Evolutionary conservation across 2,888 invertebrate species (phyloP).

Genomic region (Eupeodes luniger): DNA sequence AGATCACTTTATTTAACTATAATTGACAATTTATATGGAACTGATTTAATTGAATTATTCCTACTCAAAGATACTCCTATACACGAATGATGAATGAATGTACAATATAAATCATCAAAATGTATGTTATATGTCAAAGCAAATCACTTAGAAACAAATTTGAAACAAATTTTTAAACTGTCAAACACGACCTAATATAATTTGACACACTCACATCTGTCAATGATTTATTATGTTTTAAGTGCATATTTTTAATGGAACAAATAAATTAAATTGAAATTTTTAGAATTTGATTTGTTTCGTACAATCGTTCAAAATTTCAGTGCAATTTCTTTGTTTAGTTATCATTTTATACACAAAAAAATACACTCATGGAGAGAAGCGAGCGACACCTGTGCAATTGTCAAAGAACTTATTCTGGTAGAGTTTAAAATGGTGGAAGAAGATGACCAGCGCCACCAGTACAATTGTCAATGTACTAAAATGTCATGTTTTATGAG

Average conservation of each 20-base stretch:
- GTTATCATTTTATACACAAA: no score
- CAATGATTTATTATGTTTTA: neutral
- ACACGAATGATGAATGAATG: neutral
- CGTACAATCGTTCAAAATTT: no score
- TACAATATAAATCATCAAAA: constrained; percentile 20
- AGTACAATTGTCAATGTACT: no score
- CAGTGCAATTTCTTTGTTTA: no score
- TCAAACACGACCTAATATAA: neutral
- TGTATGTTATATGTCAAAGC: constrained; percentile 8
- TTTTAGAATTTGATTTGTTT: neutral
- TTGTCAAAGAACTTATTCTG: no score
- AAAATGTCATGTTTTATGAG: no score
- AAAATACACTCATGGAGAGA: no score
- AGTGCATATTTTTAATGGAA: neutral
- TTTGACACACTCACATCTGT: constrained; percentile 16
- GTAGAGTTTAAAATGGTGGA: no score
- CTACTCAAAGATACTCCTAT: no score
- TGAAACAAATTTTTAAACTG: neutral
- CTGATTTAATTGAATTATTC: constrained; percentile 65
- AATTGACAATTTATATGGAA: constrained; percentile 72
- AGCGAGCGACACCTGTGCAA: no score
- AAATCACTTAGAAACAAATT: constrained; percentile 20
- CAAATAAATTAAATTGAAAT: neutral
- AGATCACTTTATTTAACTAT: constrained; percentile 37
- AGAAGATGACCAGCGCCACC: no score